Evolutionary conservation across 2,888 invertebrate genomes (phyloP).

Genomic region (Dynastes hyllus): DNA sequence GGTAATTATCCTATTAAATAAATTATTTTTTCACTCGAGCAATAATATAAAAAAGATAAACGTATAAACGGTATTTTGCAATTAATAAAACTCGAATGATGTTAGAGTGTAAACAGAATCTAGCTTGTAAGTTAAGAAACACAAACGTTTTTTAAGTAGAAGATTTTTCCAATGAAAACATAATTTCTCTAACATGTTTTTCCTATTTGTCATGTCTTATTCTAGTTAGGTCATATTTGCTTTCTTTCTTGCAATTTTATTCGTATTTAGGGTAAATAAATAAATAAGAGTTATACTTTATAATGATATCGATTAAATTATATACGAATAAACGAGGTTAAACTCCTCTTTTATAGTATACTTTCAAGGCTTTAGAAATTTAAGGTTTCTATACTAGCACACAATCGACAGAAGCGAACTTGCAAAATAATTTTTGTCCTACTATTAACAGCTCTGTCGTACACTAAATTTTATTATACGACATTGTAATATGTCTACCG

Average conservation of each 20-base stretch:
- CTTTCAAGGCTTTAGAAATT: conserved; percentile 44
- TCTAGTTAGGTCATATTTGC: no score
- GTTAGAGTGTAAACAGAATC: no score
- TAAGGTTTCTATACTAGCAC: conserved; percentile 34
- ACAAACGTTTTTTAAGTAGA: no score
- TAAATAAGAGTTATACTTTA: conserved; percentile 11
- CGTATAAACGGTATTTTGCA: no score
- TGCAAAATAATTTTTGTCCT: conserved; percentile 18
- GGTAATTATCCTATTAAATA: no score
- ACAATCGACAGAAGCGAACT: conserved; percentile 21
- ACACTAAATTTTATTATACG: conserved; percentile 1
- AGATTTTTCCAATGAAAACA: no score
- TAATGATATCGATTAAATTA: conserved; percentile 33
- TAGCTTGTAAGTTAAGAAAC: no score
- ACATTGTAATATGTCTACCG: neutral
- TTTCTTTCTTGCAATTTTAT: neutral
- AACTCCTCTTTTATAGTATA: conserved; percentile 18
- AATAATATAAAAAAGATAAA: no score
- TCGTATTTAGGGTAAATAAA: conserved; percentile 4
- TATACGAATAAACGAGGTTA: conserved; percentile 29
- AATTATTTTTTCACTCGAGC: no score
- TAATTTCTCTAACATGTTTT: no score
- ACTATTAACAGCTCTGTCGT: neutral
- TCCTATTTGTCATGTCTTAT: no score
- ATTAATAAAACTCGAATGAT: no score